Evolutionary conservation across 1,140 invertebrate genomes (phyloP).

Genomic region (Cephus cinctus): DNA sequence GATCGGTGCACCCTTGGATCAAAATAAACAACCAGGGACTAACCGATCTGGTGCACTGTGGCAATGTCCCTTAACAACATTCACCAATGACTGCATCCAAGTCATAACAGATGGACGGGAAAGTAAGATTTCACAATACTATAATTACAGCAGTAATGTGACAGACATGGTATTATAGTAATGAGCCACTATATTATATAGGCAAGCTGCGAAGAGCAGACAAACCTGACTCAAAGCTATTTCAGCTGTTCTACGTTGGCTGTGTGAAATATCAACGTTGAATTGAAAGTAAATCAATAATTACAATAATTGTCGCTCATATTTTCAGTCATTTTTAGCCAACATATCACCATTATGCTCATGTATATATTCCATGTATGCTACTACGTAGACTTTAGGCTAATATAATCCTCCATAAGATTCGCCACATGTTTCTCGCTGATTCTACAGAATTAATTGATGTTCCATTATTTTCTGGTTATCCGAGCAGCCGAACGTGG

Average conservation of each 20-base stretch:
- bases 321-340: neutral
- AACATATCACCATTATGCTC: neutral
- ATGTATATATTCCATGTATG: slow-evolving; percentile 1
- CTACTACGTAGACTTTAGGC: slow-evolving; percentile 7
- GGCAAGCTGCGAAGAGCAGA: too few relatives aligned
- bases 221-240: too few relatives aligned
- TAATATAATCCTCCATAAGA: slow-evolving; percentile 13
- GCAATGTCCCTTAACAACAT: slow-evolving; percentile 75
- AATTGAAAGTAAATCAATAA: too few relatives aligned
- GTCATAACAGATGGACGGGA: slow-evolving; percentile 82
- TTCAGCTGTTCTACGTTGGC: too few relatives aligned
- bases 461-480: slow-evolving; percentile 46
- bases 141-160: slow-evolving; percentile 10
- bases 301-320: neutral
- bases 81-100: slow-evolving; percentile 72
- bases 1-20: slow-evolving; percentile 85
- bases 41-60: slow-evolving; percentile 85
- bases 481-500: slow-evolving; percentile 51
- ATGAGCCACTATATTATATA: too few relatives aligned
- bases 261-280: too few relatives aligned
- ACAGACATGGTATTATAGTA: too few relatives aligned
- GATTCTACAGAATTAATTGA: slow-evolving; percentile 8
- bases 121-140: slow-evolving; percentile 61
- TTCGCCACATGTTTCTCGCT: slow-evolving; percentile 11
- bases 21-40: slow-evolving; percentile 82